Base-by-base conservation (phyloP, 2,113 vertebrate genomes). In the Oceanodroma tethys region DNA sequence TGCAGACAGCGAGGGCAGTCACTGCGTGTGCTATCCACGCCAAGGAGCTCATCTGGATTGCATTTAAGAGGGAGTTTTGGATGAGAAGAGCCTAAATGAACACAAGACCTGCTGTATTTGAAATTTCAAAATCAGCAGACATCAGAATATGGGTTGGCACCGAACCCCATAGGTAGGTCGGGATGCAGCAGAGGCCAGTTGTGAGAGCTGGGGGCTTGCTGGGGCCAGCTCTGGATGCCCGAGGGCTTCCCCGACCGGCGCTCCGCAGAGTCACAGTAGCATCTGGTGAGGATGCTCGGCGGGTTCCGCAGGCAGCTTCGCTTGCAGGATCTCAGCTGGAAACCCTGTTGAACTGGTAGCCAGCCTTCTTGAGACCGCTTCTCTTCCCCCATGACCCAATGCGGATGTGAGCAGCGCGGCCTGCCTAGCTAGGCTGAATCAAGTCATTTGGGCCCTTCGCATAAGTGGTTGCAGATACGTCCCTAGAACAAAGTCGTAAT, bases 11-110 rank as follows among this genome's bases (percentile, higher is more conserved):
- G 4, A 58, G 75, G 40, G 68, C 68, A 90, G 63, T 36, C 2
- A 0, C 40, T 13, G 47, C 1, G 0, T n/a, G 56, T 52, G 52
- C 32, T 43, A 2, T 43, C n/a, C 30, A 21, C 0, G 2, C 62
- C 73, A 79, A 65, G 66, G 32, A 88, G 23, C 66, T 93, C 68
- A 70, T 70, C 66, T 95, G 81, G 74, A 43, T 94, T 84, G 43
- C n/a, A 21, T 91, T 89, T 94, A 43, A 45, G 78, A 68, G 30
- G 60, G 43, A 58, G 34, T 53, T 95, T 72, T 58, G 56, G 62
- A 65, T 9, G 23, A 93, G 34, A 81, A 75, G 65, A 68, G 36
- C n/a, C 26, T 74, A 45, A 81, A 72, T 48, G 45, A 87, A 19
- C 50, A 10, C 26, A 62, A 10, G 58, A 90, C 48, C 48, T 82